phyloP scores from a whole-genome alignment of 2,113 vertebrate genomes.

The Plectropomus leopardus region DNA sequence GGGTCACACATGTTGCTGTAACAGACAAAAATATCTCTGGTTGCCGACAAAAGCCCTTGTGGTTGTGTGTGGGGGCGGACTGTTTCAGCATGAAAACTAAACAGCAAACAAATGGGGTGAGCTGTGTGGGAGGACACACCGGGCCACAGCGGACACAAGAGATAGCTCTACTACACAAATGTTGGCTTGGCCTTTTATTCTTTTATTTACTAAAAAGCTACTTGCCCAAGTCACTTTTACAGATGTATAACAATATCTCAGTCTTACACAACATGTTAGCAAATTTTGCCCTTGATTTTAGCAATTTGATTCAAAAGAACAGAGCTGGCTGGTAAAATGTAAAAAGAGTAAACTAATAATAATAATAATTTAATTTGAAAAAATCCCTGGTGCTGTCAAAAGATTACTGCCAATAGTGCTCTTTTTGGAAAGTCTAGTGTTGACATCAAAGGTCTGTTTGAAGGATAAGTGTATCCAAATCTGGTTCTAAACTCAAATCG shows the following conservation, averaged over 20 bases:
- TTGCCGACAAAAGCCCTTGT: constrained; percentile 28
- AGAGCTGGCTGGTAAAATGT: rapidly evolving
- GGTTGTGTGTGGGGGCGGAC: neutral
- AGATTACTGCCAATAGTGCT: neutral
- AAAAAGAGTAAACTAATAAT: neutral
- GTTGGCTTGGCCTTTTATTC: neutral
- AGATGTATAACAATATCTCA: neutral
- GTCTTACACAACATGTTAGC: too few relatives aligned
- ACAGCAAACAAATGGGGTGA: constrained; percentile 40
- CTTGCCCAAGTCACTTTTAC: neutral
- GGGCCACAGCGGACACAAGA: constrained; percentile 14
- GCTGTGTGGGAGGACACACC: neutral
- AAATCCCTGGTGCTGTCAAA: too few relatives aligned
- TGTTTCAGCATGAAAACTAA: constrained; percentile 27
- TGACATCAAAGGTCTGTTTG: neutral
- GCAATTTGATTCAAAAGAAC: neutral
- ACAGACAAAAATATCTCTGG: constrained; percentile 47
- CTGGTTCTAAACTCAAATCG: too few relatives aligned
- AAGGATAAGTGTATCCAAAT: too few relatives aligned
- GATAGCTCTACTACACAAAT: neutral
- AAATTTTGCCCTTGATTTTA: neutral
- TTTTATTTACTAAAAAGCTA: neutral
- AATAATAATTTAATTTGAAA: too few relatives aligned
- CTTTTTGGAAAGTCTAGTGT: neutral
- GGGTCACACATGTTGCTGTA: constrained; percentile 59